Evolutionary conservation across 2,113 vertebrate genomes (phyloP).

Genomic region (Dendrocopos noguchii): DNA sequence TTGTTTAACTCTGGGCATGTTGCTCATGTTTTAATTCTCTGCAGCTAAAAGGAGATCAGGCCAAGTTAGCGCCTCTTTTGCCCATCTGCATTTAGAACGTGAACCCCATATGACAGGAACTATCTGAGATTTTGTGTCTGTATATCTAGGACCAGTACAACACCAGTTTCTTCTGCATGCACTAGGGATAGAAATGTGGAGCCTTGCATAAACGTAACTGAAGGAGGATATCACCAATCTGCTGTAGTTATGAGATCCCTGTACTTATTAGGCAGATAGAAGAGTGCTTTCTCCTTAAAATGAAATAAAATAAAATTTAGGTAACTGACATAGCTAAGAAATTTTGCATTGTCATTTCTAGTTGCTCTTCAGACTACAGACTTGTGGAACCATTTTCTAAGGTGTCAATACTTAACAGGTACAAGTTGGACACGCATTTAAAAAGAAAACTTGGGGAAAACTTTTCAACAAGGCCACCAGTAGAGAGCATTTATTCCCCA

Average conservation of each 20-base stretch:
- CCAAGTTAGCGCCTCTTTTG: not conserved
- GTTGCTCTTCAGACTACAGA: not conserved
- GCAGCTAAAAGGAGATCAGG: slow-evolving; percentile 14
- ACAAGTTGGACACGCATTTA: not conserved
- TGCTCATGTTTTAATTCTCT: not conserved
- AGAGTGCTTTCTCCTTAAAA: not conserved
- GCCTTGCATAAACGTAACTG: not conserved
- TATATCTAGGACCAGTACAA: not conserved
- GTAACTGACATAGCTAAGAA: not conserved
- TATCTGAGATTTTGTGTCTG: not conserved
- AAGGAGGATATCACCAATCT: not conserved
- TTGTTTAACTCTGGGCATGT: slow-evolving; percentile 52
- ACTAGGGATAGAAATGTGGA: not conserved
- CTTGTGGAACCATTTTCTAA: not conserved
- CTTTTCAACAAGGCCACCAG: not conserved
- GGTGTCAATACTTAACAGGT: not conserved
- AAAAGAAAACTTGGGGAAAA: not conserved
- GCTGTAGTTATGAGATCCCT: not conserved
- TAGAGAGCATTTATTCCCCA: rapidly evolving
- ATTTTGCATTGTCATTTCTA: not conserved
- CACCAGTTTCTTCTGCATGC: not conserved
- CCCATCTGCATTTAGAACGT: not conserved
- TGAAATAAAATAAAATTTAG: not conserved
- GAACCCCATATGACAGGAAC: not conserved
- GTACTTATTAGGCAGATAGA: rapidly evolving